phyloP scores from a whole-genome alignment of 2,888 invertebrate genomes.

The Seira sanloemensis region DNA sequence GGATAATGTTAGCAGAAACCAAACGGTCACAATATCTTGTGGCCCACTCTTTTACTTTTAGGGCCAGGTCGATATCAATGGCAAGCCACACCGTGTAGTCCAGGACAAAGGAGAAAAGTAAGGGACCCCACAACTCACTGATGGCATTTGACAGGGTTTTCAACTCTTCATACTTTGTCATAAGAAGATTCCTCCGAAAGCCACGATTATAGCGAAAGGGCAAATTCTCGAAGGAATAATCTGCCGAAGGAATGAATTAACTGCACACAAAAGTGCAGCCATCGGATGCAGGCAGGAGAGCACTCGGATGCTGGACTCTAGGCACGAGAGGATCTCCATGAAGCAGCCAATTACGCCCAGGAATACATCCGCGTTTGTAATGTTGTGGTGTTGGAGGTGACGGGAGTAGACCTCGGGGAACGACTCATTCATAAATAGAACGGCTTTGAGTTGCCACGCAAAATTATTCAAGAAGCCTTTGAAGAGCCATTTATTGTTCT shows the following conservation, averaged over 20 bases:
- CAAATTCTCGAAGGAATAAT: too few relatives aligned
- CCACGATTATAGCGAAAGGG: too few relatives aligned
- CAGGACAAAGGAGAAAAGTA: constrained; percentile 23
- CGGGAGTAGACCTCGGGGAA: too few relatives aligned
- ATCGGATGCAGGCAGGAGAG: constrained; percentile 25
- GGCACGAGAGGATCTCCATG: constrained; percentile 2
- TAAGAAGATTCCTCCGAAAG: too few relatives aligned
- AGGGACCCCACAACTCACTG: constrained; percentile 5
- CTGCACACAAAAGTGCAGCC: background rate
- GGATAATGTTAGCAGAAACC: constrained; percentile 11
- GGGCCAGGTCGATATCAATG: constrained; percentile 20
- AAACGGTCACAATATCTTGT: constrained; percentile 20
- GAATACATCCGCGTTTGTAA: background rate
- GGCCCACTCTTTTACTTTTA: constrained; percentile 18
- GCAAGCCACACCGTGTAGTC: constrained; percentile 32
- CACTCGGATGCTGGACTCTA: constrained; percentile 1
- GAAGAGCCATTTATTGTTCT: constrained; percentile 17
- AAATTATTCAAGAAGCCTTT: background rate
- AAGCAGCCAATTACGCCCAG: constrained; percentile 13
- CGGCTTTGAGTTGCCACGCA: background rate
- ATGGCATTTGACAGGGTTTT: constrained; percentile 21
- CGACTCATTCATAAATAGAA: background rate
- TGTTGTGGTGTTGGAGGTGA: background rate
- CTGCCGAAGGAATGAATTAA: constrained; percentile 9
- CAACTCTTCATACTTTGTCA: background rate